These are phyloP conservation scores for Scaptomyza pallida DNA, from an alignment of 1,140 invertebrate species.

Conservation along the genomic window DNA sequence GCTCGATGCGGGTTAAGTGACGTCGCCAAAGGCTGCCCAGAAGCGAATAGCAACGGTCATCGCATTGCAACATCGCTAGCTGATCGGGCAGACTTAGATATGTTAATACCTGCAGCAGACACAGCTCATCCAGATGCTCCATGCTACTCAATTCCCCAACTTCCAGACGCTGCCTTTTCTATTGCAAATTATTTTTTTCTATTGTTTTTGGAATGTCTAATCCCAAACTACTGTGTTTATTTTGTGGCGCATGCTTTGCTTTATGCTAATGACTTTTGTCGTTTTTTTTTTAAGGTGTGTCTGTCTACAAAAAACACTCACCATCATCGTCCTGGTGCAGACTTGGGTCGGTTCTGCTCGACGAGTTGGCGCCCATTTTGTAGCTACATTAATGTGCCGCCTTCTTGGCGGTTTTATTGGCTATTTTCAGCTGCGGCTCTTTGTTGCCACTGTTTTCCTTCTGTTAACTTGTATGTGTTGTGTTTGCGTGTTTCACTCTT, in stretches of 20 bases:
- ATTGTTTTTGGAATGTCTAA: slow-evolving; percentile 6
- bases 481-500: not conserved
- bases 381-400: slow-evolving; percentile 62
- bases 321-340: slow-evolving; percentile 81
- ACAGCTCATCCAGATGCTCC: slow-evolving; percentile 63
- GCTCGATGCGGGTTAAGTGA: slow-evolving; percentile 36
- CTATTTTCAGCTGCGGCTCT: slow-evolving; percentile 7
- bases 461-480: slow-evolving; percentile 1
- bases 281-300: no score
- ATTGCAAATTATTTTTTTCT: slow-evolving; percentile 26
- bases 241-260: not conserved
- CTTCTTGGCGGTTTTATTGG: slow-evolving; percentile 35
- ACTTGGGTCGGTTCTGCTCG: slow-evolving; percentile 80
- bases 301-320: slow-evolving; percentile 40
- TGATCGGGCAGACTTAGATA: slow-evolving; percentile 52
- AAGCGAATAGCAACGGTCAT: slow-evolving; percentile 38
- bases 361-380: slow-evolving; percentile 81
- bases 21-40: slow-evolving; percentile 63
- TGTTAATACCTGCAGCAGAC: slow-evolving; percentile 52
- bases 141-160: slow-evolving; percentile 20
- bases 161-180: not conserved
- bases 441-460: slow-evolving; percentile 1
- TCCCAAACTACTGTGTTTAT: slow-evolving; percentile 41
- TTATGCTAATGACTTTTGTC: not conserved
- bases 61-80: slow-evolving; percentile 55